Evolutionary conservation across 2,797 vertebrate species (phyloP).

Genomic region (Argentina silus): DNA sequence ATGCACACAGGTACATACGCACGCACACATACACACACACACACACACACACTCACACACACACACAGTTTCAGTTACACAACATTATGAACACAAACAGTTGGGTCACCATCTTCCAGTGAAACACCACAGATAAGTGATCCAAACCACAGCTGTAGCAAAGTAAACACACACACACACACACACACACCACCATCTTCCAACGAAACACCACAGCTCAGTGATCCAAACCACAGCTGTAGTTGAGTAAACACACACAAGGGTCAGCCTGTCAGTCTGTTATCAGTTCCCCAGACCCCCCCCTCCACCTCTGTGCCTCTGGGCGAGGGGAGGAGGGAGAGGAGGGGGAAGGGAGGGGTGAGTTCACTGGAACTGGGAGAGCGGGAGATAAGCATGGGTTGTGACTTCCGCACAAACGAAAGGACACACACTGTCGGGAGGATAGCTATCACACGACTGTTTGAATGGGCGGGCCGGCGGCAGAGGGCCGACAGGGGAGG

Average conservation of each 20-base stretch:
- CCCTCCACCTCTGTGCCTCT: neutral
- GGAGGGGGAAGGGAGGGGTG: constrained; percentile 13
- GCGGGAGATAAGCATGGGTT: constrained; percentile 57
- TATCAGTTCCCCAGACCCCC: neutral
- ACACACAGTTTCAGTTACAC: too few species aligned
- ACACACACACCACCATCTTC: neutral
- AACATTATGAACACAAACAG: too few species aligned
- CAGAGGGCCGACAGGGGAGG: too few species aligned
- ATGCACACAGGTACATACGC: neutral
- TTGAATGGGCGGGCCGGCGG: neutral
- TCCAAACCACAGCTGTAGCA: too few species aligned
- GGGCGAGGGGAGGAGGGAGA: neutral
- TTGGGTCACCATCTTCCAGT: too few species aligned
- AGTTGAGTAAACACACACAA: neutral
- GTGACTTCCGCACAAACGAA: constrained; percentile 58
- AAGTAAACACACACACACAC: neutral
- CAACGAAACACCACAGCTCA: neutral
- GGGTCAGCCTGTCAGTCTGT: neutral
- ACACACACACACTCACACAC: constrained; percentile 1
- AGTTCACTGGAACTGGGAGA: constrained; percentile 58
- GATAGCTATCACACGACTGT: neutral
- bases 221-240: neutral
- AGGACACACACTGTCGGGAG: neutral
- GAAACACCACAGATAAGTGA: too few species aligned
- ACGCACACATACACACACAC: neutral